These are phyloP conservation scores for Aramus guarauna DNA, from an alignment of 2,113 vertebrate species.

Conservation along the genomic window DNA sequence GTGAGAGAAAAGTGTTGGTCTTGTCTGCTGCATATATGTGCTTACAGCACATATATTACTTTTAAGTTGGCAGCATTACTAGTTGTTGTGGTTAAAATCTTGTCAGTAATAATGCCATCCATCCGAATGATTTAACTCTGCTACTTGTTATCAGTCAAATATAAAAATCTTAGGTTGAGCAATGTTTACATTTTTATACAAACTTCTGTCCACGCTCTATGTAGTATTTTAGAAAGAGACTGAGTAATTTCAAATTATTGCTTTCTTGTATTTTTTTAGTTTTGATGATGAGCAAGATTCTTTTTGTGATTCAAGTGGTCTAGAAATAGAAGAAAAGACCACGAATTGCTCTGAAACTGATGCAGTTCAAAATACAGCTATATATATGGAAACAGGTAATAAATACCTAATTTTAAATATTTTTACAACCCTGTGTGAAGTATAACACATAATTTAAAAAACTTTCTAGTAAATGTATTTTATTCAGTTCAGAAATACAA, in stretches of 20 bases:
- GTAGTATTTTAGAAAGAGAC: neutral
- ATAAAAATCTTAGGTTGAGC: neutral
- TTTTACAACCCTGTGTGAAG: neutral
- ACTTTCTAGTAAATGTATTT: neutral
- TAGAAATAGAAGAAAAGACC: conserved; percentile 63
- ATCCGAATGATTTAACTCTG: neutral
- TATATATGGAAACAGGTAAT: conserved; percentile 75
- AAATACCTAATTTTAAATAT: neutral
- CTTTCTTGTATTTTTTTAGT: conserved; percentile 31
- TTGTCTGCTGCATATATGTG: neutral
- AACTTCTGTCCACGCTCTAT: neutral
- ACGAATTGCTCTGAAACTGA: conserved; percentile 20
- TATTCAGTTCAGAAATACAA: neutral
- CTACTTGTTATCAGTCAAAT: neutral
- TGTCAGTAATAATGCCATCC: neutral
- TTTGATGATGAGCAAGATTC: conserved; percentile 57
- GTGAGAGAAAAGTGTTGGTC: neutral
- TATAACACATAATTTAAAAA: neutral
- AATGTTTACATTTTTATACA: neutral
- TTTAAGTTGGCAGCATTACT: neutral
- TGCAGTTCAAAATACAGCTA: conserved; percentile 45
- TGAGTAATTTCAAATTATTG: neutral
- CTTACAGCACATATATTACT: neutral
- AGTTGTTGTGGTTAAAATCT: neutral
- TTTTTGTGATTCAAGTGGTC: conserved; percentile 39